These are phyloP conservation scores for Picathartes gymnocephalus DNA, from an alignment of 2,113 vertebrate species.

Conservation along the genomic window DNA sequence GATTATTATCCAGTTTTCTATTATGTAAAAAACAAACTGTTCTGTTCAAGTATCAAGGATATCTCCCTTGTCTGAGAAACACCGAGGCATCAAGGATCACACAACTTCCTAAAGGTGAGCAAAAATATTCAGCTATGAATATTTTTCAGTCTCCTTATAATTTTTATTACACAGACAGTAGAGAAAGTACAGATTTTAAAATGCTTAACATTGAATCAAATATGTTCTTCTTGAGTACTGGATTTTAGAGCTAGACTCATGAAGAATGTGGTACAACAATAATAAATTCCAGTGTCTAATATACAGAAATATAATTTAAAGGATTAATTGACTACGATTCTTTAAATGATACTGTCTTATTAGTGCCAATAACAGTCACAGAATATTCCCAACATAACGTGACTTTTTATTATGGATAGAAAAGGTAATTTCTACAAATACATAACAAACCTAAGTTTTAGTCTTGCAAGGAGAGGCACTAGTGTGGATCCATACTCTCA, in stretches of 20 bases:
- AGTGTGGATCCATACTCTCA: neutral
- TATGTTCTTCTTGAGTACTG: neutral
- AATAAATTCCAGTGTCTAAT: neutral
- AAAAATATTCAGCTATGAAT: neutral
- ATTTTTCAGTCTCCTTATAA: constrained; percentile 19
- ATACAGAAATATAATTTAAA: neutral
- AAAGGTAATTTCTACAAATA: neutral
- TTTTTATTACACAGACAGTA: constrained; percentile 25
- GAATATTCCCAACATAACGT: neutral
- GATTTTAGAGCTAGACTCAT: neutral
- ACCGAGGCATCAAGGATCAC: neutral
- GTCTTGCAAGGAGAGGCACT: neutral
- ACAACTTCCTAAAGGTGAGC: neutral
- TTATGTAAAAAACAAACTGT: constrained; percentile 25
- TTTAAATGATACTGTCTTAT: neutral
- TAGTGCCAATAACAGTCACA: neutral
- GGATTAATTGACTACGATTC: neutral
- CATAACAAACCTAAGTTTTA: neutral
- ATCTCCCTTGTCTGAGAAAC: constrained; percentile 24
- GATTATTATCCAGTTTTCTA: constrained; percentile 26
- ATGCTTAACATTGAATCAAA: neutral
- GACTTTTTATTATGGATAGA: neutral
- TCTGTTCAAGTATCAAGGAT: constrained; percentile 26
- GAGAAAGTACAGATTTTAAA: neutral
- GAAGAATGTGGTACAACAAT: neutral